Evolutionary conservation across 92 coral and sea anemone genomes (phyloP).

Genomic region (Heteractis magnifica): DNA sequence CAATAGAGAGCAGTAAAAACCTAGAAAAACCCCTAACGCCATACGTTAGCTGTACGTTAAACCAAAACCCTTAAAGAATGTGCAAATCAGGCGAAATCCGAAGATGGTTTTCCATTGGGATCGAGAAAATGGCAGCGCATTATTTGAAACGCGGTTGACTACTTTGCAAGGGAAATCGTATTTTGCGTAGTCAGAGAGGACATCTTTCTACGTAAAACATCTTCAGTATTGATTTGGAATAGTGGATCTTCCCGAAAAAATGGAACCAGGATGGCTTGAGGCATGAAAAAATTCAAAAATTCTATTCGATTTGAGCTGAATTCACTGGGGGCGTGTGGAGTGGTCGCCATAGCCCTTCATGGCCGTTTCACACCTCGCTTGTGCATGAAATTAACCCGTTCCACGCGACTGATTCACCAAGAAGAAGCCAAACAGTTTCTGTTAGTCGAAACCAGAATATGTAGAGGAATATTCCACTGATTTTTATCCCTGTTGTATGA

Average conservation of each 20-base stretch:
- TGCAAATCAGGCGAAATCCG: background rate
- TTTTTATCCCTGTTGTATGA: background rate
- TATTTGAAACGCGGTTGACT: slow-evolving; percentile 6
- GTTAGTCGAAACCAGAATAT: background rate
- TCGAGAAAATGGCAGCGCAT: background rate
- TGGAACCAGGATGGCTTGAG: background rate
- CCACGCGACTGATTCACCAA: slow-evolving; percentile 30
- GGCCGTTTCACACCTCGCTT: slow-evolving; percentile 45
- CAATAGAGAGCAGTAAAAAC: background rate
- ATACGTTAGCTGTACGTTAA: background rate
- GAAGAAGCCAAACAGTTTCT: background rate
- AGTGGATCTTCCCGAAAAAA: background rate
- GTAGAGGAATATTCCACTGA: slow-evolving; percentile 5
- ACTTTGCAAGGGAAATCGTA: background rate
- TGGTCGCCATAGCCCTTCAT: slow-evolving; percentile 42
- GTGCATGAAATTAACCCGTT: slow-evolving; percentile 13
- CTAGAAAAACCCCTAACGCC: background rate
- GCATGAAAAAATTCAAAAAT: background rate
- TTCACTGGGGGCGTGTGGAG: slow-evolving; percentile 32
- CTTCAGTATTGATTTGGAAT: background rate
- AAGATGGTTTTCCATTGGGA: background rate
- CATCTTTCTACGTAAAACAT: background rate
- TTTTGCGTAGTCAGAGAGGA: background rate
- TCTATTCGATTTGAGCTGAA: background rate
- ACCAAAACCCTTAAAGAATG: background rate